Conservation (phyloP, 1,140 invertebrate species). For the Ceratina calcarata region DNA sequence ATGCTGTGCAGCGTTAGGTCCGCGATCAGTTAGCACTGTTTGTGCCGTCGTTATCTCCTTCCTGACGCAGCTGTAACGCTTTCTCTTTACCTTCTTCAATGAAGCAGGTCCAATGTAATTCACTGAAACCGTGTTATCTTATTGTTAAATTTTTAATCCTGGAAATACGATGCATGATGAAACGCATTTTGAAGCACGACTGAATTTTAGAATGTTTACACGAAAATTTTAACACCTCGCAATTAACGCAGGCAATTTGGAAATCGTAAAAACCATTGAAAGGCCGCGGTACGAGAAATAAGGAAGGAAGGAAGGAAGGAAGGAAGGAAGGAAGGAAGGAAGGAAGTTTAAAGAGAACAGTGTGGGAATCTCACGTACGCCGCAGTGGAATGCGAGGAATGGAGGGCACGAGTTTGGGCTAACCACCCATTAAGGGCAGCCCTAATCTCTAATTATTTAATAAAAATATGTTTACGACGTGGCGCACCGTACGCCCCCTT, state of each 20-base stretch:
- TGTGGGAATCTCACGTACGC: constrained; percentile 81
- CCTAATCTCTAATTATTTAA: constrained; percentile 82
- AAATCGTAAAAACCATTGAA: constrained; percentile 6
- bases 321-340: constrained; percentile 31
- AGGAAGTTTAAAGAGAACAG: constrained; percentile 69
- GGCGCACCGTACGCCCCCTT: constrained; percentile 76
- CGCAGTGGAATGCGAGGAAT: constrained; percentile 77
- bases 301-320: too few species aligned
- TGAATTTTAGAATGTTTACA: neutral
- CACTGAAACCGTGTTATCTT: too few species aligned
- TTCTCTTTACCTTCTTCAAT: neutral
- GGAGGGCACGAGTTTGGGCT: constrained; percentile 77
- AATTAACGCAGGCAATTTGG: neutral
- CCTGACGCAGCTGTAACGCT: neutral
- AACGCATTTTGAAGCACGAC: neutral
- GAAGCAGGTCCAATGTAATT: neutral
- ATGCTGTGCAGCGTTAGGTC: constrained; percentile 1
- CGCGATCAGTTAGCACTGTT: constrained; percentile 13
- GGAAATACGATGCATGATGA: neutral
- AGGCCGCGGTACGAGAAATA: neutral
- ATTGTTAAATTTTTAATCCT: too few species aligned
- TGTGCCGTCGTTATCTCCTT: neutral
- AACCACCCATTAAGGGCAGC: constrained; percentile 77
- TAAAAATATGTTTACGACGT: constrained; percentile 81
- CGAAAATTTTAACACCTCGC: neutral